phyloP scores from a whole-genome alignment of 2,888 invertebrate genomes.

The Cephus pulcher region DNA sequence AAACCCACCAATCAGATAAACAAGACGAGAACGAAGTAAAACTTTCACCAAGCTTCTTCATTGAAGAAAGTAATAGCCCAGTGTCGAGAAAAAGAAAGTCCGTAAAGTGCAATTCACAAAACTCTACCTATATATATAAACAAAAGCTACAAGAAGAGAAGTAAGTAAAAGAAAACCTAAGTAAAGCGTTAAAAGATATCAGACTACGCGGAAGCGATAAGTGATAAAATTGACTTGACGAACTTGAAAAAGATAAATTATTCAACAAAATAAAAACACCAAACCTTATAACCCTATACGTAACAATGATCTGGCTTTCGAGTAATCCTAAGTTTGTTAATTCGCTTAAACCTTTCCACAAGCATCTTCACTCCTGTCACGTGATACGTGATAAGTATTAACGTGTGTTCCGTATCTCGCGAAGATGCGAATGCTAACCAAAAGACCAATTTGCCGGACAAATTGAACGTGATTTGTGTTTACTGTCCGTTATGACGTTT shows the following conservation, averaged over 20 bases:
- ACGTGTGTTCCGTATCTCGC: neutral
- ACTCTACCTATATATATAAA: neutral
- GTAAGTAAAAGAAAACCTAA: neutral
- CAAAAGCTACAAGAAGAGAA: neutral
- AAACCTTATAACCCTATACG: no score
- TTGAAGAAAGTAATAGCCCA: neutral
- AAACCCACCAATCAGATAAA: neutral
- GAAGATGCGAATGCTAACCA: neutral
- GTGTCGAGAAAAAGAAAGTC: neutral
- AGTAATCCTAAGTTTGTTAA: neutral
- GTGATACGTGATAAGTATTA: neutral
- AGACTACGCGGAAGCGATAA: neutral
- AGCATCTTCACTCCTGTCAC: neutral
- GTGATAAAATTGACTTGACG: neutral
- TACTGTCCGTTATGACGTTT: neutral
- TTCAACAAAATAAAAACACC: no score
- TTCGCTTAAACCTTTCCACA: neutral
- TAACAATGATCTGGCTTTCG: neutral
- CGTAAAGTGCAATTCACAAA: neutral
- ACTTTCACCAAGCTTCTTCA: neutral
- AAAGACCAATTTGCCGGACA: slow-evolving; percentile 1
- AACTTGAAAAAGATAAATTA: neutral
- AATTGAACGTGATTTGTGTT: neutral
- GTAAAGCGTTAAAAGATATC: neutral
- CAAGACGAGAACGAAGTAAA: neutral